phyloP scores from a whole-genome alignment of 2,888 invertebrate genomes.

The Pocota personata region DNA sequence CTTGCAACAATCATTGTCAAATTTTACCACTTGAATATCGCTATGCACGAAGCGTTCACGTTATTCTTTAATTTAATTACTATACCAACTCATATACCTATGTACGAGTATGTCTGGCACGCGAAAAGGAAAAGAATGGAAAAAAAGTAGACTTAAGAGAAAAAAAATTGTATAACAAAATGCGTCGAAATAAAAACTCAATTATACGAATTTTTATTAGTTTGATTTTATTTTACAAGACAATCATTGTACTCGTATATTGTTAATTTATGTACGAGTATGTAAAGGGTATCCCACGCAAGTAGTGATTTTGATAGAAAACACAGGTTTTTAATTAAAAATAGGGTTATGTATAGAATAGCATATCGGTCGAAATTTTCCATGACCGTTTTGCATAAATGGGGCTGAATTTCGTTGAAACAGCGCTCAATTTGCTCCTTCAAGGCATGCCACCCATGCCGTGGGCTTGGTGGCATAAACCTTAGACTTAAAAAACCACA shows the following conservation, averaged over 20 bases:
- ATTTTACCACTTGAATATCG: slow-evolving; percentile 49
- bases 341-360: too few species aligned
- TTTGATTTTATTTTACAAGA: background rate
- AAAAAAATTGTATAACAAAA: slow-evolving; percentile 55
- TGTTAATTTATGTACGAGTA: too few species aligned
- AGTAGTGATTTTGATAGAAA: too few species aligned
- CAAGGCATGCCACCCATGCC: too few species aligned
- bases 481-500: too few species aligned
- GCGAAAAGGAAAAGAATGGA: slow-evolving; percentile 37
- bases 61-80: slow-evolving; percentile 42
- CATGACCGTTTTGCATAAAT: too few species aligned
- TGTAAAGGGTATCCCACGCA: too few species aligned
- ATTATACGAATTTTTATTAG: slow-evolving; percentile 19
- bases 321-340: too few species aligned
- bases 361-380: too few species aligned
- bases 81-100: slow-evolving; percentile 37
- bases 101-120: slow-evolving; percentile 46
- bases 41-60: slow-evolving; percentile 67
- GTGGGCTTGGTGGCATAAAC: too few species aligned
- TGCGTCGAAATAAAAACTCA: slow-evolving; percentile 62
- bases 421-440: too few species aligned
- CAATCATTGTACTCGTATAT: background rate
- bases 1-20: slow-evolving; percentile 68
- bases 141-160: slow-evolving; percentile 24
- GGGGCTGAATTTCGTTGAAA: too few species aligned